Percentiles rank a stretch among this genome's conserved stretches.
Conservation (phyloP, 2,113 vertebrate species). For the Leucoraja erinaceus region DNA sequence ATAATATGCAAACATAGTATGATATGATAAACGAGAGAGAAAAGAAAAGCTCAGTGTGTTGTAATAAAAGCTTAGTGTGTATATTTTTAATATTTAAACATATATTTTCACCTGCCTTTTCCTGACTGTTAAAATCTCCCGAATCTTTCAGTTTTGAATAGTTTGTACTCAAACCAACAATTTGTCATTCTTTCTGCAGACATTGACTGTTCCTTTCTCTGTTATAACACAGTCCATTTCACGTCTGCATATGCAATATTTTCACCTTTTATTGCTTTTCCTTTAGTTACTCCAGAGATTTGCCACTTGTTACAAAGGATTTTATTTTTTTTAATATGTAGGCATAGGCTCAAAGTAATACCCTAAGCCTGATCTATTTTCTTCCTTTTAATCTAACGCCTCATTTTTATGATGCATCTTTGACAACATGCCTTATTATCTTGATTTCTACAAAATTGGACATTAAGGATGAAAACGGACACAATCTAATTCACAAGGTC, state of each 20-base stretch:
- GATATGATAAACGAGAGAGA: too few species aligned
- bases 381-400: background rate
- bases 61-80: too few species aligned
- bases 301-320: background rate
- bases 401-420: background rate
- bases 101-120: background rate
- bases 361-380: background rate
- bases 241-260: background rate
- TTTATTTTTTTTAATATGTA: background rate
- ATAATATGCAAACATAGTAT: too few species aligned
- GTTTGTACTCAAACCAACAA: background rate
- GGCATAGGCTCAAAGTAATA: background rate
- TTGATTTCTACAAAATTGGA: background rate
- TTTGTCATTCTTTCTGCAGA: background rate
- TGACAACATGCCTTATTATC: background rate
- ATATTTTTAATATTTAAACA: background rate
- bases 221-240: background rate
- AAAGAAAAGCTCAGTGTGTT: too few species aligned
- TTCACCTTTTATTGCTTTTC: background rate
- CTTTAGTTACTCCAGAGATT: background rate
- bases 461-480: background rate
- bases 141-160: background rate
- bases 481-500: background rate
- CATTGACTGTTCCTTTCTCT: background rate
- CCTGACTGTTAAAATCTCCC: background rate